These are phyloP conservation scores for Jordanella pulchra DNA, from an alignment of 2,797 vertebrate species.

Conservation along the genomic window DNA sequence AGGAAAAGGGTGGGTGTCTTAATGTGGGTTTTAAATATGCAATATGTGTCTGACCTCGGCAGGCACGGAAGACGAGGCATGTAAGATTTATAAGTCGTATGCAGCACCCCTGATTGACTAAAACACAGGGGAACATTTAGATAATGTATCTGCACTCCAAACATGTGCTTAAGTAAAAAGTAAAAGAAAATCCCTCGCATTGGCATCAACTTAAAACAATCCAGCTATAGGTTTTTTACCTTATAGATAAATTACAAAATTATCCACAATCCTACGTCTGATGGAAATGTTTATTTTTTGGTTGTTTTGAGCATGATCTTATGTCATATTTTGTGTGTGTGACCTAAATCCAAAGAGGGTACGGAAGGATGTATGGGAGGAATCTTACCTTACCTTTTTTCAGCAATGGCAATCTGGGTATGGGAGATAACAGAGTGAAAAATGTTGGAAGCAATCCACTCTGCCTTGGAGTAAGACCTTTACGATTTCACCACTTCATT, in stretches of 20 bases:
- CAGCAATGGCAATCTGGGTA: conserved; percentile 80
- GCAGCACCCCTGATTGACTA: conserved; percentile 69
- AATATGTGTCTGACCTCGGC: conserved; percentile 72
- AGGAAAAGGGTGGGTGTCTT: conserved; percentile 54
- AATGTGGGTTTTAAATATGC: conserved; percentile 77
- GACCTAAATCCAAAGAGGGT: conserved; percentile 71
- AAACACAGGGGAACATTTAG: conserved; percentile 79
- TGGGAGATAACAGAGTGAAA: conserved; percentile 83
- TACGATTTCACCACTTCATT: conserved; percentile 87
- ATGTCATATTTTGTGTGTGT: conserved; percentile 72
- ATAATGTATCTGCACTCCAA: conserved; percentile 57
- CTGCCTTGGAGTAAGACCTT: conserved; percentile 83
- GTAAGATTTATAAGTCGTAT: conserved; percentile 78
- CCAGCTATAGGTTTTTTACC: not conserved
- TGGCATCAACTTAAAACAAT: conserved; percentile 24
- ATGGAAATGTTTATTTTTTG: conserved; percentile 18
- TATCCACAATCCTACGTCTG: conserved; percentile 33
- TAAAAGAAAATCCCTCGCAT: conserved; percentile 17
- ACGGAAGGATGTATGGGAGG: conserved; percentile 31
- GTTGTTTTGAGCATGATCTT: conserved; percentile 51
- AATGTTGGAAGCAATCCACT: conserved; percentile 85
- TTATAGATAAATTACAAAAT: conserved; percentile 2
- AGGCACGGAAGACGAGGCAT: conserved; percentile 63
- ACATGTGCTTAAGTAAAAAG: conserved; percentile 56
- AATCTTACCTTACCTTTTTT: conserved; percentile 57